Evolutionary conservation across 2,113 vertebrate genomes (phyloP).

Genomic region (Ariopsis seemanni): DNA sequence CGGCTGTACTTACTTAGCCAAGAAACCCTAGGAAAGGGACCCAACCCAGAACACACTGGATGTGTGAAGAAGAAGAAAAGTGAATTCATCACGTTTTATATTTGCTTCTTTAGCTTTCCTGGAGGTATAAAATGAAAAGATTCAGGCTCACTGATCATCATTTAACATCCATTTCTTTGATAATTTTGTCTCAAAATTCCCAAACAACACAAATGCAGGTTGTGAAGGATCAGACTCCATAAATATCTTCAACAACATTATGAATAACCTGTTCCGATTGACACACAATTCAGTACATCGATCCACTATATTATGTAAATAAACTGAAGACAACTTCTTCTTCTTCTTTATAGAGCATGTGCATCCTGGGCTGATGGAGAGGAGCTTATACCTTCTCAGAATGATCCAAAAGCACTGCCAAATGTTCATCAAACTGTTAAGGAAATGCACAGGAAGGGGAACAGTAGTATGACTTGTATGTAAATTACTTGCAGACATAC

Average conservation of each 20-base stretch:
- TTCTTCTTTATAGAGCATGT: constrained; percentile 16
- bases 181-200: background rate
- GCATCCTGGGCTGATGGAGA: constrained; percentile 31
- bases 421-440: constrained; percentile 37
- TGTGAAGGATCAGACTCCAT: background rate
- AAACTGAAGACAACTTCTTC: background rate
- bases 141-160: background rate
- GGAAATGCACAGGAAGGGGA: background rate
- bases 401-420: constrained; percentile 36
- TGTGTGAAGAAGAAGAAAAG: no score
- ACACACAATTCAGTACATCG: background rate
- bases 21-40: no score
- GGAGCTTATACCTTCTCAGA: constrained; percentile 47
- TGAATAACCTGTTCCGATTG: background rate
- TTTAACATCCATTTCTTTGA: background rate
- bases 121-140: background rate
- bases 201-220: background rate
- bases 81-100: no score
- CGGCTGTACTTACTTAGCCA: no score
- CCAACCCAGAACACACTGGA: no score
- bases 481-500: background rate
- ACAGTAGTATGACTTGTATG: constrained; percentile 15
- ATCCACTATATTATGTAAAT: background rate
- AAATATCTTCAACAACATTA: background rate
- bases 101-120: no score